Conservation (phyloP, 2,888 invertebrate species). For the Yponomeuta evonymella region DNA sequence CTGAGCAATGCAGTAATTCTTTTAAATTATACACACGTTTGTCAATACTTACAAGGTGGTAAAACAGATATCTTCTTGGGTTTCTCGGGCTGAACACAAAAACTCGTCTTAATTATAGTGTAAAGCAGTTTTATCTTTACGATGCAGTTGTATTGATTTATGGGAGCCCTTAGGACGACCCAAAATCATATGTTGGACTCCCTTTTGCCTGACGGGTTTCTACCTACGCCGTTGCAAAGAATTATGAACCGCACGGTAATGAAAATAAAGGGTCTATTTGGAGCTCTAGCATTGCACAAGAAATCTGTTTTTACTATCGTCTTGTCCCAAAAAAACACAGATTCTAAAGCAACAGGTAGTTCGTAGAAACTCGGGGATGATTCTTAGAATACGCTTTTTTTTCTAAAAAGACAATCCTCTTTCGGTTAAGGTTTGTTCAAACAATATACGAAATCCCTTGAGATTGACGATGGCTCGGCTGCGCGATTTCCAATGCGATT, state of each 20-base stretch:
- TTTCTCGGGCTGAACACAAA: not conserved
- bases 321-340: slow-evolving; percentile 29
- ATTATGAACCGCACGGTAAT: not conserved
- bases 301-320: not conserved
- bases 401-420: slow-evolving; percentile 28
- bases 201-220: slow-evolving; percentile 23
- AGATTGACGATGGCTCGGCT: not conserved
- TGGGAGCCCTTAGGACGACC: slow-evolving; percentile 31
- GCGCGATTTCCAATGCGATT: not conserved
- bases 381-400: slow-evolving; percentile 47
- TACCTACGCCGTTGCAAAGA: not conserved
- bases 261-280: not conserved
- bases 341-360: slow-evolving; percentile 44
- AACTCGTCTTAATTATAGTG: slow-evolving; percentile 3
- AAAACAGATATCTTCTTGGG: not conserved
- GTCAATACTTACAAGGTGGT: no score
- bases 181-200: slow-evolving; percentile 40
- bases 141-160: slow-evolving; percentile 41
- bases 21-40: no score
- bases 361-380: slow-evolving; percentile 41
- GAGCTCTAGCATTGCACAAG: not conserved
- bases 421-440: slow-evolving; percentile 7
- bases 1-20: no score
- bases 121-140: not conserved
- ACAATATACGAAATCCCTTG: not conserved